Base-by-base conservation (phyloP, 1,140 invertebrate species). In the Pteromalus puparum region DNA sequence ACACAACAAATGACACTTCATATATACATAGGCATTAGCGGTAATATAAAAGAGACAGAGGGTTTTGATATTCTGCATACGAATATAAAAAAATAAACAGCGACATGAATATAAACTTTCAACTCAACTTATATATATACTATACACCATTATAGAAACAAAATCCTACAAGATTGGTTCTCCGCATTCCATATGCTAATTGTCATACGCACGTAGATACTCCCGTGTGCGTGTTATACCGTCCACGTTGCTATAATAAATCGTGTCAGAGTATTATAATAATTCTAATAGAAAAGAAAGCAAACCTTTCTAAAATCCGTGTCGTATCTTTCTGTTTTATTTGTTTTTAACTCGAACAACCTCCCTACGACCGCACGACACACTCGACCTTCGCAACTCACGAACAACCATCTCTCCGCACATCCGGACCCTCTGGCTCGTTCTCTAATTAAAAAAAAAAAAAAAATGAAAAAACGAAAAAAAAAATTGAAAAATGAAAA, bases 311-410 rank as follows among this genome's bases (percentile, higher is more conserved):
- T 61, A 38, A 75, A 75, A 10, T n/a, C 10, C 15, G 73, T 38
- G 21, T 75, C 38, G 34, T 78, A 21, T 81, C 21, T 81, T 81
- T 81, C 79, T 81, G 79, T 81, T 81, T 73, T 73, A 48, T 81
- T 81, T 73, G 67, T 42, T 81, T 81, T 81, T 21, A 9, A 34
- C 68, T 34, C 30, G 68, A 30, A 72, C 26, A 72, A 72, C 26
- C 68, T 72, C 12, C 30, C 38, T 28, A 70, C 67, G 24, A 70
- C 67, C 67, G 28, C 73, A 75, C 28, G 24, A 75, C 28, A 30
- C 73, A 75, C 73, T 30, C 73, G 73, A 75, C 73, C 34, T 38
- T 70, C 67, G 67, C 67, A 61, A 61, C 67, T 70, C 67, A 70
- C 67, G 67, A 70, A 70, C 24, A 70, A 28, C 67, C 67, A 70